Base-by-base conservation (phyloP, 2,888 invertebrate genomes). In the Mechanitis messenoides region DNA sequence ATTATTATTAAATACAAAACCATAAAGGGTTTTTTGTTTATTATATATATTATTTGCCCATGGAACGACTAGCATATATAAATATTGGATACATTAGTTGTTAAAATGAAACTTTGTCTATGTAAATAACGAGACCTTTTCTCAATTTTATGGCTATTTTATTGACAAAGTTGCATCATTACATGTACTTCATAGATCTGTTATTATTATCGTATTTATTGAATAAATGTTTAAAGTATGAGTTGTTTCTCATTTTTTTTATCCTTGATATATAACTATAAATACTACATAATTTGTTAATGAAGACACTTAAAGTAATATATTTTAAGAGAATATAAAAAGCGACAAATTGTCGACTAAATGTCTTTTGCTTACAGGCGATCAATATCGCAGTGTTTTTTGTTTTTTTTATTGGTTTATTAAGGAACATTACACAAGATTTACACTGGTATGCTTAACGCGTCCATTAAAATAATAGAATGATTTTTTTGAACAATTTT, bases 181-280 rank as follows among this genome's bases (percentile, higher is more conserved):
- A 38, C 28, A 38, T 58, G 58, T 66, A 63, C 55, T 45, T 66
- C 60, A 64, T 62, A 50, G 50, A 50, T 53, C 58, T 61, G 61
- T 65, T 62, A 54, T 63, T 58, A 62, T 68, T 65, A 65, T 68
- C 67, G 65, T 71, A 59, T 65, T 69, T 63, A 67, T 67, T 61
- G 60, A 71, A 69, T 70, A 71, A 69, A 70, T 68, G 69, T 71
- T 71, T 70, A 65, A 70, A 66, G 61, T 64, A 67, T 56, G 54
- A n/a, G 20, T 45, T 53, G 42, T 58, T 68, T 68, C 62, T 31
- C 28, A 31, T 50, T 50, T 35, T 35, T 58, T 62, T 66, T 5
- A 7, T 0, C 42, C 7, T 20, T 20, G 20, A 20, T 20, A 20
- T 20, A 20, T 20, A 20, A 20, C 20, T 20, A 20, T 20, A 20